Evolutionary conservation across 2,797 vertebrate genomes (phyloP), one percentile per base, ranked within the genome.

Genomic region (Hephaestus fuliginosus): DNA sequence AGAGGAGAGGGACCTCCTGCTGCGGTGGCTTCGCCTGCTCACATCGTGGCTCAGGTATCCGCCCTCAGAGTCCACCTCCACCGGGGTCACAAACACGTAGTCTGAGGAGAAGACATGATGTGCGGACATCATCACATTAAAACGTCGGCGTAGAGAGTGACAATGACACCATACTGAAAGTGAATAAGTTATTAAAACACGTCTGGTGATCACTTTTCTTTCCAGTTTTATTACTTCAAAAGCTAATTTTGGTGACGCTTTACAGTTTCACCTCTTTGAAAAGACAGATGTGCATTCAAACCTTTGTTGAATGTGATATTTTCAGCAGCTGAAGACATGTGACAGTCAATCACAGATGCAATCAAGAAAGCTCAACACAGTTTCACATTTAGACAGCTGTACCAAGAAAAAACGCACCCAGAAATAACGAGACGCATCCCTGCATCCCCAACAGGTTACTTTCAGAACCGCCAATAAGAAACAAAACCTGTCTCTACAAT

Each of bases 81-180:
- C 94, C 0, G 98, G 98, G 1, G 95, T 97, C 75, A 97, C 96
- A 93, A 99, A 97, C 86, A 95, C 87, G 15, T 98, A 99, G 93
- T 97, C 98, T 99, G 96, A 33, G 89, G 93, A 78, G 39, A 25
- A 25, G 25, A 25, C 25, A 25, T 25, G 25, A 25, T 25, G 25
- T 25, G 25, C 25, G 25, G 25, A 25, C 25, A 25, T 25, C 25
- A 25, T 25, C 25, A 25, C 25, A 25, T 25, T 25, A 25, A 25
- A 25, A 25, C 25, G 25, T 25, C 25, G 25, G 25, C 2, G 25
- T 25, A 25, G 25, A 76, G 15, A 71, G 33, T 53, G 30, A 64
- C 39, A 48, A 28, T 60, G 30, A 52, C 33, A 53, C n/a, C 11
- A 22, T 7, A 15, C 9, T 17, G n/a, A 75, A 49, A 66, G 55